A percentile compares a stretch with the other conserved stretches of the same genome.
phyloP scores from a whole-genome alignment of 2,797 vertebrate genomes.

The Lates japonicus region DNA sequence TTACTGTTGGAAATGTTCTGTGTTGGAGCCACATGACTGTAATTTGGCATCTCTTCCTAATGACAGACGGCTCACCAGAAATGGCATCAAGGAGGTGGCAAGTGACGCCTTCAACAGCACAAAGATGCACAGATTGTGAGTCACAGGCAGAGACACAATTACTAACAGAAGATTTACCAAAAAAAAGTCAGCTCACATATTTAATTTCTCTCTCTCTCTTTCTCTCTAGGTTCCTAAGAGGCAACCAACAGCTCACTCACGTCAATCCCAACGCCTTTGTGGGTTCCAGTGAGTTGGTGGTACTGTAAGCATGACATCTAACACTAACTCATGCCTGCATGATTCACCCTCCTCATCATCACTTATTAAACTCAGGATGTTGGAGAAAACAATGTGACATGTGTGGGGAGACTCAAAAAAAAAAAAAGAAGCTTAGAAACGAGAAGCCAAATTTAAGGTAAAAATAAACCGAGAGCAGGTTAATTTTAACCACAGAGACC shows the following conservation, averaged over 20 bases:
- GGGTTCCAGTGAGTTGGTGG: slow-evolving; percentile 84
- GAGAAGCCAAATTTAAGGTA: slow-evolving; percentile 45
- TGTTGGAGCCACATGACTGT: slow-evolving; percentile 54
- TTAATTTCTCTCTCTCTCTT: slow-evolving; percentile 36
- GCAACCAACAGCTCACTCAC: slow-evolving; percentile 81
- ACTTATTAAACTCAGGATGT: slow-evolving; percentile 40
- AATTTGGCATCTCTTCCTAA: slow-evolving; percentile 65
- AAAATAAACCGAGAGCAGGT: slow-evolving; percentile 40
- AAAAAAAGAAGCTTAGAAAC: neutral
- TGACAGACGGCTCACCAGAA: slow-evolving; percentile 87
- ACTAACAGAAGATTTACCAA: slow-evolving; percentile 33
- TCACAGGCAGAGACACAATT: slow-evolving; percentile 58
- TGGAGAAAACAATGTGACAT: slow-evolving; percentile 35
- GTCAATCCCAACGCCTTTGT: slow-evolving; percentile 83
- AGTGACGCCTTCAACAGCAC: slow-evolving; percentile 87
- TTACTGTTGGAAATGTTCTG: slow-evolving; percentile 51
- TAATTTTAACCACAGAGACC: neutral
- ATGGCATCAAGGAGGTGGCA: slow-evolving; percentile 85
- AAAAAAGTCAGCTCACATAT: slow-evolving; percentile 9
- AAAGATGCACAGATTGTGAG: slow-evolving; percentile 87
- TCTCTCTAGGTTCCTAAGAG: slow-evolving; percentile 76
- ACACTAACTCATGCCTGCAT: slow-evolving; percentile 57
- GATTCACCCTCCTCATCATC: slow-evolving; percentile 62
- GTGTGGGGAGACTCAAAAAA: slow-evolving; percentile 22
- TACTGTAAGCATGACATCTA: slow-evolving; percentile 85